Percentiles rank a stretch among this genome's conserved stretches.
These are phyloP conservation scores for Crotalus helleri DNA, from an alignment of 2,113 vertebrate genomes.

Conservation along the genomic window DNA sequence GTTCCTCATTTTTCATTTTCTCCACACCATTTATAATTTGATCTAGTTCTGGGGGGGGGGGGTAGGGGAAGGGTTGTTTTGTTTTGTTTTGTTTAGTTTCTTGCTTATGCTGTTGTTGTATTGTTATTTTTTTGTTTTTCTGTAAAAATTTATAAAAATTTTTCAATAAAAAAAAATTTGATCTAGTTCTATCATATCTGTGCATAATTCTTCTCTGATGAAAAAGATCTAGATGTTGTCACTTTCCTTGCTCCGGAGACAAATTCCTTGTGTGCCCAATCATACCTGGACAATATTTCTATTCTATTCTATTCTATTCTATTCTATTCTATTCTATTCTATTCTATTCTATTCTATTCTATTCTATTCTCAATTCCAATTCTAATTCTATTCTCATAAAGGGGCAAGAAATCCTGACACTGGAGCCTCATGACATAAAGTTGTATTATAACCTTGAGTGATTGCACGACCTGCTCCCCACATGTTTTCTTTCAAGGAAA, in stretches of 20 bases:
- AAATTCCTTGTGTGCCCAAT: neutral
- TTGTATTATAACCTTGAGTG: neutral
- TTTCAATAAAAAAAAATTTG: no score
- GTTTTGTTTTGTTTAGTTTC: no score
- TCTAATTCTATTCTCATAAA: neutral
- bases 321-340: no score
- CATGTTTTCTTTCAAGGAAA: neutral
- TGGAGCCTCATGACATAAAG: neutral
- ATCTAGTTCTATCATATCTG: neutral
- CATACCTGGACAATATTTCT: neutral
- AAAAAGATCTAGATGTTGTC: neutral
- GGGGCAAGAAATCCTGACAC: neutral
- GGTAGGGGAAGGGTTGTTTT: no score
- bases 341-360: neutral
- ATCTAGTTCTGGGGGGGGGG: no score
- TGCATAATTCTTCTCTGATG: neutral
- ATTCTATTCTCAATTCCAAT: no score
- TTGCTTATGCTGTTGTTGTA: no score
- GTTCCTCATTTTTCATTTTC: neutral
- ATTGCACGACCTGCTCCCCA: neutral
- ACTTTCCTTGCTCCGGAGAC: neutral
- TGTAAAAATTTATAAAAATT: no score
- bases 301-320: neutral
- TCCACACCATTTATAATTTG: neutral
- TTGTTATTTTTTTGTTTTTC: no score